Evolutionary conservation across 1,140 invertebrate species (phyloP).

Genomic region (Brachionus rubens): DNA sequence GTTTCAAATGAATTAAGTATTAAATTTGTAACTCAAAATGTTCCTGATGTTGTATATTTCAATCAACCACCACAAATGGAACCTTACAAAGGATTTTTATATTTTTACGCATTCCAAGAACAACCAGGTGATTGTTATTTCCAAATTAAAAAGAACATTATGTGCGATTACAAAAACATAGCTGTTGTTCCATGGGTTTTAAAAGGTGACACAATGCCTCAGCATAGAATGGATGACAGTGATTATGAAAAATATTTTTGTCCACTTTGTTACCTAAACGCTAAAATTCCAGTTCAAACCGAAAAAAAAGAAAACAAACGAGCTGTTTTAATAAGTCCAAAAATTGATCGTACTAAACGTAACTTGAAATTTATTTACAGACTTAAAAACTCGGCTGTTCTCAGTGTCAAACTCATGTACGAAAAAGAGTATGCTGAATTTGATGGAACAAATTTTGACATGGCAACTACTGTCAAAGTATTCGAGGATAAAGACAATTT

Average conservation of each 20-base stretch:
- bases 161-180: constrained; percentile 25
- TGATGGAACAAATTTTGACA: not conserved
- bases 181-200: not conserved
- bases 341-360: not conserved
- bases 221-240: not conserved
- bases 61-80: constrained; percentile 1
- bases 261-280: not conserved
- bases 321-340: constrained; percentile 28
- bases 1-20: constrained; percentile 34
- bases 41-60: not conserved
- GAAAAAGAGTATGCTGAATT: constrained; percentile 29
- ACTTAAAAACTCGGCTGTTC: not conserved
- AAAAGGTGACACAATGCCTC: not conserved
- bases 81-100: constrained; percentile 10
- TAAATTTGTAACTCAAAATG: constrained; percentile 15
- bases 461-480: not conserved
- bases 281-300: constrained; percentile 8
- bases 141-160: constrained; percentile 14
- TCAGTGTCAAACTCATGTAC: not conserved
- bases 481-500: not conserved
- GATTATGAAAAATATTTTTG: constrained; percentile 25
- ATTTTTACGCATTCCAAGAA: constrained; percentile 32
- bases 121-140: constrained; percentile 32
- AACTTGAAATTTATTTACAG: constrained; percentile 20
- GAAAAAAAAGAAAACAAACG: not conserved